Conservation (phyloP, 1,140 invertebrate genomes). For the Penaeus chinensis region DNA sequence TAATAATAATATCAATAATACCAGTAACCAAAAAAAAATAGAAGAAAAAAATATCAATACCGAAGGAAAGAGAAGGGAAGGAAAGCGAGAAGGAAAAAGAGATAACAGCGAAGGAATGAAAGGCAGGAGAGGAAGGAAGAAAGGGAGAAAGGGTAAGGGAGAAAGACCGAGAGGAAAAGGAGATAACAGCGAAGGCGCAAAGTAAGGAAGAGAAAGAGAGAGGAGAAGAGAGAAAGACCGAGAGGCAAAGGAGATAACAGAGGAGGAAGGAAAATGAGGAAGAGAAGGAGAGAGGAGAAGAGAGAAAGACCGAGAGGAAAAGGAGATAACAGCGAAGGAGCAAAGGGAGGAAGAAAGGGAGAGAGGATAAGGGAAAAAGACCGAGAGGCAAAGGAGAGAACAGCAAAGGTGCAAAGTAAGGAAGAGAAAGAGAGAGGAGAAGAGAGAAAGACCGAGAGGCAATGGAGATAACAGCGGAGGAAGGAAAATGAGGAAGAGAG, state of each 20-base stretch:
- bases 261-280: neutral
- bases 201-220: neutral
- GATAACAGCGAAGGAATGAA: neutral
- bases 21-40: neutral
- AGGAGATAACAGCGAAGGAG: neutral
- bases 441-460: neutral
- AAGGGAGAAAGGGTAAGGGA: neutral
- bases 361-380: neutral
- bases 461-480: neutral
- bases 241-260: neutral
- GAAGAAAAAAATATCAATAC: too few species aligned
- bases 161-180: neutral
- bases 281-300: neutral
- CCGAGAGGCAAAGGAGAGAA: neutral
- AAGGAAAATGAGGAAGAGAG: neutral
- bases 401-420: neutral
- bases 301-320: neutral
- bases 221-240: neutral
- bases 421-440: neutral
- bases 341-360: neutral
- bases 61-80: neutral
- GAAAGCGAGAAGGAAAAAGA: neutral
- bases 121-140: neutral
- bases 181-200: neutral
- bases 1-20: neutral